Base-by-base conservation (phyloP, 2,797 vertebrate species). In the Vireo griseus region DNA sequence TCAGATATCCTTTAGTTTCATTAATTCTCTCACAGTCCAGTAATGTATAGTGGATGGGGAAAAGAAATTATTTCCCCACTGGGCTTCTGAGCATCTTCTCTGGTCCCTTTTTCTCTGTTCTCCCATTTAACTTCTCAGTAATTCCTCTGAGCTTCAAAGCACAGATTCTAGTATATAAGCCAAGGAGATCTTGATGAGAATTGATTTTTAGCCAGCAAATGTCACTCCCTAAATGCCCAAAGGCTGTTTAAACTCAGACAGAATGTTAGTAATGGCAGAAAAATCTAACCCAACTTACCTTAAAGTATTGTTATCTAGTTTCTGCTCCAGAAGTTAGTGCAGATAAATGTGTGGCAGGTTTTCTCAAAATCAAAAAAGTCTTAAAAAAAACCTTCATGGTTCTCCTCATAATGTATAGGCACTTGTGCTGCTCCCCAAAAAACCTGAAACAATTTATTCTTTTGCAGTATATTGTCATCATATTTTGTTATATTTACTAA, bases 201-300 rank as follows among this genome's bases (percentile, higher is more conserved):
- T 96, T 95, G 91, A 92, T 96, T 96, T 95, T 92, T 83, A 95
- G 82, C 73, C 33, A 42, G 79, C 6, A 93, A 94, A 88, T 91
- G 85, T 91, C 91, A 94, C 51, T 91, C 28, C 33, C 89, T 91
- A 95, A 95, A 75, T 90, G 78, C 72, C 89, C 76, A 91, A 90
- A 84, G 85, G 82, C 62, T 67, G 58, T 94, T 91, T 88, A 96
- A 97, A 88, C 44, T 73, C 76, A 84, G 65, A 85, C 25, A 83
- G 69, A 72, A 63, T 52, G 62, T 78, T 93, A 88, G 57, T 48
- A 90, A 88, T 74, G 74, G 59, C 17, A 85, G 37, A 90, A 91
- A 90, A 93, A 78, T 69, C 62, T 57, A 24, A 88, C 82, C 58
- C 55, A 94, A 25, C 26, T 80, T 92, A 78, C 21, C 35, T 90